A percentile compares a stretch with the other conserved stretches of the same genome.
phyloP scores from a whole-genome alignment of 2,888 invertebrate genomes.

The Melanostoma mellinum region DNA sequence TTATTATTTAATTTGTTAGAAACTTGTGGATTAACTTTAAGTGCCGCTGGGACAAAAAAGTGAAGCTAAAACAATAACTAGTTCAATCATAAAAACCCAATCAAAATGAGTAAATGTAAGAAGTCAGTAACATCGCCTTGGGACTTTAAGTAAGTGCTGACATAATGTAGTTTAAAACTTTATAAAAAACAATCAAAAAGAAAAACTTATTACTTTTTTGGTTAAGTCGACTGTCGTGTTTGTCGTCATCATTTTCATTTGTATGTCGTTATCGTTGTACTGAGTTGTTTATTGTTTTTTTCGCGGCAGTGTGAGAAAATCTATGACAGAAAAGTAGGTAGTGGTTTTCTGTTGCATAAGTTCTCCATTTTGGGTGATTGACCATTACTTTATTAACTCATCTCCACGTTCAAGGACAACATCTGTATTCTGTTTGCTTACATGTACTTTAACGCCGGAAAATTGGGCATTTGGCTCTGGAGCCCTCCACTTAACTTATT shows the following conservation, averaged over 20 bases:
- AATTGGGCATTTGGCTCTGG: no score
- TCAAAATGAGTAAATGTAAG: constrained; percentile 57
- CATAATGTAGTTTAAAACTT: background rate
- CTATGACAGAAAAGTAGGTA: background rate
- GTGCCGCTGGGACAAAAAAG: constrained; percentile 12
- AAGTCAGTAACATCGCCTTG: constrained; percentile 53
- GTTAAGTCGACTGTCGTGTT: constrained; percentile 7
- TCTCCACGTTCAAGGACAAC: constrained; percentile 28
- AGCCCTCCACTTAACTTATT: no score
- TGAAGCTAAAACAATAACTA: background rate
- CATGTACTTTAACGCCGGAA: no score
- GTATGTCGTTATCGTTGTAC: background rate
- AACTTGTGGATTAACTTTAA: background rate
- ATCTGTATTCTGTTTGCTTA: background rate
- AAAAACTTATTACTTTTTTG: constrained; percentile 17
- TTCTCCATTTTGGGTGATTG: background rate
- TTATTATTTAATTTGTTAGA: no score
- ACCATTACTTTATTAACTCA: background rate
- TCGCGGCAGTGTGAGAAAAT: background rate
- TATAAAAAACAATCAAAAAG: constrained; percentile 4
- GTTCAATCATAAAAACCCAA: constrained; percentile 1
- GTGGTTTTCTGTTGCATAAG: constrained; percentile 27
- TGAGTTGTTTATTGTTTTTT: background rate
- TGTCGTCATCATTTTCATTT: background rate
- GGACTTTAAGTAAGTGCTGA: constrained; percentile 71